phyloP scores from a whole-genome alignment of 2,797 vertebrate genomes.

The Spea hammondii region DNA sequence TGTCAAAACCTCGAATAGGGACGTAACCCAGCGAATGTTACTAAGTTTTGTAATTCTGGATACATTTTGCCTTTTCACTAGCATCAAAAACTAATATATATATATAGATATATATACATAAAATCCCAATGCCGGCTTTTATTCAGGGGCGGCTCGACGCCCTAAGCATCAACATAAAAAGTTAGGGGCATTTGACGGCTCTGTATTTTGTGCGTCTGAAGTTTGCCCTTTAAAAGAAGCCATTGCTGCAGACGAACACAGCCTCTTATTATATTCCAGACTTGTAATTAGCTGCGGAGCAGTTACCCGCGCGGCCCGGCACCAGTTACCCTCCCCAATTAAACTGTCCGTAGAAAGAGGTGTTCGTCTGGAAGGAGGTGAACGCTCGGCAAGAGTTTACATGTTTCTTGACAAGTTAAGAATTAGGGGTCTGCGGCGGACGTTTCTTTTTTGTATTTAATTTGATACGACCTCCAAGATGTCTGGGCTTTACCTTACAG shows the following conservation, averaged over 20 bases:
- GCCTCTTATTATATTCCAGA: conserved; percentile 43
- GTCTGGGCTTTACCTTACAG: too few species aligned
- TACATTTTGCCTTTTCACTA: not conserved
- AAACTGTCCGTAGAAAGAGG: not conserved
- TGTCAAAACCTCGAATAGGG: too few species aligned
- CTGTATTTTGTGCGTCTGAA: conserved; percentile 37
- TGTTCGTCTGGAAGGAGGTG: not conserved
- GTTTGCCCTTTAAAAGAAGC: conserved; percentile 20
- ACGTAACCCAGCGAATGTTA: too few species aligned
- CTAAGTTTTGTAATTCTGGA: not conserved
- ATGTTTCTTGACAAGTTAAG: not conserved
- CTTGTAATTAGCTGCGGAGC: conserved; percentile 37
- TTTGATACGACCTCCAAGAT: too few species aligned
- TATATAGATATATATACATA: conserved; percentile 11
- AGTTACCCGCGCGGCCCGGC: conserved; percentile 27
- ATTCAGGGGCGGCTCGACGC: not conserved
- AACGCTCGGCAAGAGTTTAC: not conserved
- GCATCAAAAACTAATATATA: not conserved
- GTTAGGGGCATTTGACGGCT: conserved; percentile 12
- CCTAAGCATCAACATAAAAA: conserved; percentile 3
- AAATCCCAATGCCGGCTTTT: conserved; percentile 12
- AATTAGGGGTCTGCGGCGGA: not conserved
- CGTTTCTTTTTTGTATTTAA: not conserved
- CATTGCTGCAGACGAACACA: conserved; percentile 25
- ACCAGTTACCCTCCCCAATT: conserved; percentile 9